A percentile compares a stretch with the other conserved stretches of the same genome.
phyloP scores from a whole-genome alignment of 2,888 invertebrate species.

The Ennomos fuscantarius region DNA sequence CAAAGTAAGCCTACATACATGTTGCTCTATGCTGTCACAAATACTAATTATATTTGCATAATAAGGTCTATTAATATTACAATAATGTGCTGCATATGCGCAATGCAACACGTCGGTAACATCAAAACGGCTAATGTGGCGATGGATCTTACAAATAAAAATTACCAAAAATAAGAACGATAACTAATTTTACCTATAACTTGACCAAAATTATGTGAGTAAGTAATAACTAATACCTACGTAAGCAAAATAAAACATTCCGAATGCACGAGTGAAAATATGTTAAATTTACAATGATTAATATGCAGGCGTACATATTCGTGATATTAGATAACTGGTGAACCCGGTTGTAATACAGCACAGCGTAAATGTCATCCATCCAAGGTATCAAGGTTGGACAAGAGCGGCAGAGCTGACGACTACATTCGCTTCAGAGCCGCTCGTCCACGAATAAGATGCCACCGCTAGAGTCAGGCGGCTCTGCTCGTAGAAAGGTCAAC shows the following conservation, averaged over 20 bases:
- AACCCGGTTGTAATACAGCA: constrained; percentile 9
- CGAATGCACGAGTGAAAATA: not conserved
- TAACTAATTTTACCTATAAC: no score
- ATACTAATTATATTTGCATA: constrained; percentile 40
- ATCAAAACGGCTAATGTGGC: constrained; percentile 35
- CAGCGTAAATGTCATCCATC: constrained; percentile 10
- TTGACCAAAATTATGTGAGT: no score
- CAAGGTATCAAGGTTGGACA: constrained; percentile 11
- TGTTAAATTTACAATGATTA: not conserved
- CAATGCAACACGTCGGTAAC: constrained; percentile 44
- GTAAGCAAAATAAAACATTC: no score
- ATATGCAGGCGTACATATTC: not conserved
- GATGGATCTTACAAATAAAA: constrained; percentile 10
- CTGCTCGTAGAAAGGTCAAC: constrained; percentile 64
- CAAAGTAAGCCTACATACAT: constrained; percentile 26
- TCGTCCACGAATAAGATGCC: constrained; percentile 16
- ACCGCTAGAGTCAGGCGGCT: constrained; percentile 9
- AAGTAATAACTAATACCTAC: no score
- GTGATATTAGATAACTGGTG: constrained; percentile 5
- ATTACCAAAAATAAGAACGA: not conserved
- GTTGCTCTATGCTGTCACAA: constrained; percentile 12
- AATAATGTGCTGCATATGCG: constrained; percentile 41
- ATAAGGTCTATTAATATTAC: constrained; percentile 36
- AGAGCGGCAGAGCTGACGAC: not conserved
- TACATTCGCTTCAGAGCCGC: constrained; percentile 1